A percentile compares a stretch with the other conserved stretches of the same genome.
Conservation (phyloP, 2,888 invertebrate genomes). For the Zygogramma bicolorata region DNA sequence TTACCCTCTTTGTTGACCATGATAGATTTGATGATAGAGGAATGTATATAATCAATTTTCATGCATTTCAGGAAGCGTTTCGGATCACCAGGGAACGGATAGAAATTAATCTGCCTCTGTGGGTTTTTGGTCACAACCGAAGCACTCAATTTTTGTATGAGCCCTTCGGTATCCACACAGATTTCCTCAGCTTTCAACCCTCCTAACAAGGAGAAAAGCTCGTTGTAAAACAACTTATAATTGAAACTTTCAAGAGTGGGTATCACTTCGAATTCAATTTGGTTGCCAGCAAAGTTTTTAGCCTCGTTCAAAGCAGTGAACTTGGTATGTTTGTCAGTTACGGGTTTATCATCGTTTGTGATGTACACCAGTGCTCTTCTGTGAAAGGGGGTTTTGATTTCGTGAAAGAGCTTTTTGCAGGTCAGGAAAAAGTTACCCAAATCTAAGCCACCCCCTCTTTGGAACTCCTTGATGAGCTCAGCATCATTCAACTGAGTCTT, state of each 20-base stretch:
- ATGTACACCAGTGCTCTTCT: conserved; percentile 54
- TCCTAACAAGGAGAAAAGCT: conserved; percentile 52
- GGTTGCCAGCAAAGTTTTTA: conserved; percentile 52
- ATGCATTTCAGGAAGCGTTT: conserved; percentile 45
- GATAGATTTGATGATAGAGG: conserved; percentile 43
- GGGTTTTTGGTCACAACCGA: conserved; percentile 44
- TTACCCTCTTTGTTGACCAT: conserved; percentile 46
- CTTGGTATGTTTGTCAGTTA: conserved; percentile 49
- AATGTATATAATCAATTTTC: conserved; percentile 44
- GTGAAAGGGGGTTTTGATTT: conserved; percentile 50
- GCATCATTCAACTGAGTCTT: conserved; percentile 41
- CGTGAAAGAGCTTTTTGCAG: conserved; percentile 56
- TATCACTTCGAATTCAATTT: conserved; percentile 53
- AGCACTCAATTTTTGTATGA: conserved; percentile 49
- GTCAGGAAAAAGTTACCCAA: conserved; percentile 53
- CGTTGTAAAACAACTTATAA: conserved; percentile 56
- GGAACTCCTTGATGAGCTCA: conserved; percentile 48
- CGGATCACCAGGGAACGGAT: conserved; percentile 51
- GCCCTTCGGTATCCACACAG: conserved; percentile 53
- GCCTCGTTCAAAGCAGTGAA: conserved; percentile 58
- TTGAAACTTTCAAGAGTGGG: conserved; percentile 52
- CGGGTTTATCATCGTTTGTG: conserved; percentile 58
- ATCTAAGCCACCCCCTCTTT: conserved; percentile 51
- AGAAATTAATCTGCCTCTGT: conserved; percentile 49
- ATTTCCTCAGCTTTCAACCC: conserved; percentile 43